phyloP scores from a whole-genome alignment of 2,797 vertebrate genomes.

The Neosilurus mollespiculum region DNA sequence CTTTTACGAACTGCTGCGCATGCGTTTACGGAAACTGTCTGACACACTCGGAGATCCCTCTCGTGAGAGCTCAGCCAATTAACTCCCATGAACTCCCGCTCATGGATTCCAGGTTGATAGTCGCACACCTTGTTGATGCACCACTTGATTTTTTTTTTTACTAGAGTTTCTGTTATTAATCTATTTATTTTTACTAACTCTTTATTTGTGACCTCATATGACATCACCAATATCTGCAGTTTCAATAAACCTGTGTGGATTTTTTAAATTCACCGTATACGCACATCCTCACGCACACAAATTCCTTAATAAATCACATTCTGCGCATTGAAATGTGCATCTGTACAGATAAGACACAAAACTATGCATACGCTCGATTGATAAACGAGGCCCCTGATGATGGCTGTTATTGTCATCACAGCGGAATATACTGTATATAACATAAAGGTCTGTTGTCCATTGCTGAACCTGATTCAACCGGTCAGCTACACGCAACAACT shows the following conservation, averaged over 20 bases:
- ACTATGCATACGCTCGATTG: background rate
- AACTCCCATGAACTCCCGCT: too few species aligned
- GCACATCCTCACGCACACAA: background rate
- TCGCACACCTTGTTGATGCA: too few species aligned
- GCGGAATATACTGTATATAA: background rate
- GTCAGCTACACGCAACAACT: conserved; percentile 11
- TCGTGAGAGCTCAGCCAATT: too few species aligned
- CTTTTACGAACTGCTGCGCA: too few species aligned
- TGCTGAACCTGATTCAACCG: background rate
- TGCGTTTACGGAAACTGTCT: too few species aligned
- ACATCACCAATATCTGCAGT: background rate
- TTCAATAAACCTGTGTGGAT: background rate
- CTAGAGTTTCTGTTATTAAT: background rate
- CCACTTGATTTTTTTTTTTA: background rate
- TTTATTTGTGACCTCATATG: background rate
- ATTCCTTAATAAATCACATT: background rate
- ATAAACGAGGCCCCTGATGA: background rate
- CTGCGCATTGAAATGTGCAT: background rate
- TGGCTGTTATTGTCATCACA: background rate
- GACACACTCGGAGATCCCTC: too few species aligned
- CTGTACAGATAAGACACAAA: background rate
- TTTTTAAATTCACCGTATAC: background rate
- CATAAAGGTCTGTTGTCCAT: background rate
- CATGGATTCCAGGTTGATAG: too few species aligned
- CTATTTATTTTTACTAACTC: too few species aligned